Conservation (phyloP, 2,888 invertebrate genomes). For the Drosophila anomalata region DNA sequence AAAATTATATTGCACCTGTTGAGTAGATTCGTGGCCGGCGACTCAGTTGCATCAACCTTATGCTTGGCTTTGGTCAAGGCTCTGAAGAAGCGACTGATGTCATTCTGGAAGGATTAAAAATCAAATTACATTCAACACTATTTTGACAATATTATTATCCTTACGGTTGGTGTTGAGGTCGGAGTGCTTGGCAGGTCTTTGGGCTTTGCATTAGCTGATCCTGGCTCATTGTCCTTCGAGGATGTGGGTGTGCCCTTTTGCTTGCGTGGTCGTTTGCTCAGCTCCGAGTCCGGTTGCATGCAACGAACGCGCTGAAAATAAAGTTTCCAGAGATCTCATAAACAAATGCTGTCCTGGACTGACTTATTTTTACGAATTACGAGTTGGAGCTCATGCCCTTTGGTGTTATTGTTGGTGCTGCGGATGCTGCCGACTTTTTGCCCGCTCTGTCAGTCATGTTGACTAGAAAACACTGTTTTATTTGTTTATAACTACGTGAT, state of each 20-base stretch:
- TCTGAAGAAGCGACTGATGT: slow-evolving; percentile 76
- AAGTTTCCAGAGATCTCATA: slow-evolving; percentile 2
- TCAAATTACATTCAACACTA: neutral
- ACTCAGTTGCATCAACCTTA: slow-evolving; percentile 48
- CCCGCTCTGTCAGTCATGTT: slow-evolving; percentile 66
- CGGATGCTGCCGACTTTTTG: slow-evolving; percentile 39
- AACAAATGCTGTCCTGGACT: neutral
- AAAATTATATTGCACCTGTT: slow-evolving; percentile 59
- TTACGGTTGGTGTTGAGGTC: slow-evolving; percentile 64
- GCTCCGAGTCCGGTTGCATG: slow-evolving; percentile 82
- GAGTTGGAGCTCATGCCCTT: slow-evolving; percentile 16
- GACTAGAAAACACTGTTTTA: slow-evolving; percentile 71
- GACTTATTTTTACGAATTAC: slow-evolving; percentile 15
- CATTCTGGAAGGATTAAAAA: slow-evolving; percentile 62
- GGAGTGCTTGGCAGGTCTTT: slow-evolving; percentile 35
- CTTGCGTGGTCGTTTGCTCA: slow-evolving; percentile 68
- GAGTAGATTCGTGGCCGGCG: slow-evolving; percentile 76
- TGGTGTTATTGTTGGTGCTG: slow-evolving; percentile 38
- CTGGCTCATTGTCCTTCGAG: slow-evolving; percentile 38
- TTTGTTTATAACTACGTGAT: slow-evolving; percentile 79
- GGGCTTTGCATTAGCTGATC: slow-evolving; percentile 23
- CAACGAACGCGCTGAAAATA: slow-evolving; percentile 80
- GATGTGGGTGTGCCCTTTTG: slow-evolving; percentile 62
- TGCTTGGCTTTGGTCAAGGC: slow-evolving; percentile 52
- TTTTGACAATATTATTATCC: neutral